These are phyloP conservation scores for Uloborus plumipes DNA, from an alignment of 2,888 invertebrate genomes.

Conservation along the genomic window DNA sequence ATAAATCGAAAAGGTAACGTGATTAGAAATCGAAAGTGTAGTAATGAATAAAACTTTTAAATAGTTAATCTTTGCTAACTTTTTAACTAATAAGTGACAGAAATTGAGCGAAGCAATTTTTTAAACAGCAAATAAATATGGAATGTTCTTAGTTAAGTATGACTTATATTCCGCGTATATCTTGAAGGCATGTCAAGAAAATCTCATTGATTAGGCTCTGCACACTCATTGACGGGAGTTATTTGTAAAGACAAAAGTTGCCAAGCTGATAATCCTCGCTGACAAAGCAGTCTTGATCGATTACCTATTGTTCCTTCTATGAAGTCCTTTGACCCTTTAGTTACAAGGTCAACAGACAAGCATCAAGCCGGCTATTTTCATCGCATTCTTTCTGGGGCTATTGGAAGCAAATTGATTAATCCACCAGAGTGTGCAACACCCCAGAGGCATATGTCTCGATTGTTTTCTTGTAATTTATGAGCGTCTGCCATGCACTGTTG, in stretches of 20 bases:
- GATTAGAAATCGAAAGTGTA: too few species aligned
- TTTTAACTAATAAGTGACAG: too few species aligned
- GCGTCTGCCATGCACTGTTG: constrained; percentile 35
- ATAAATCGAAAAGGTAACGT: too few species aligned
- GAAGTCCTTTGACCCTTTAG: constrained; percentile 13
- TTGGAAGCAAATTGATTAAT: constrained; percentile 44
- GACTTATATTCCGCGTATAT: too few species aligned
- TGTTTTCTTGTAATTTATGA: constrained; percentile 41
- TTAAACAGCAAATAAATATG: too few species aligned
- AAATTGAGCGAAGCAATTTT: too few species aligned
- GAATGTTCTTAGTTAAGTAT: too few species aligned
- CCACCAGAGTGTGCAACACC: constrained; percentile 22
- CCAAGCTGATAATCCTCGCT: constrained; percentile 17
- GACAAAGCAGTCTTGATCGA: constrained; percentile 35
- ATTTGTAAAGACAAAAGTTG: constrained; percentile 22
- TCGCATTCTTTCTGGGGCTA: constrained; percentile 29
- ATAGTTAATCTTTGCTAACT: too few species aligned
- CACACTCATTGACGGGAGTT: constrained; percentile 8
- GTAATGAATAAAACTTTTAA: too few species aligned
- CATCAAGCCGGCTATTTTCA: constrained; percentile 32
- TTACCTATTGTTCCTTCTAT: constrained; percentile 34
- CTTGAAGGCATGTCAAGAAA: not conserved
- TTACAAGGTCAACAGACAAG: constrained; percentile 31
- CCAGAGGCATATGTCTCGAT: constrained; percentile 11
- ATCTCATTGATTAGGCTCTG: not conserved